phyloP scores from a whole-genome alignment of 2,113 vertebrate species.

The Phycodurus eques region DNA sequence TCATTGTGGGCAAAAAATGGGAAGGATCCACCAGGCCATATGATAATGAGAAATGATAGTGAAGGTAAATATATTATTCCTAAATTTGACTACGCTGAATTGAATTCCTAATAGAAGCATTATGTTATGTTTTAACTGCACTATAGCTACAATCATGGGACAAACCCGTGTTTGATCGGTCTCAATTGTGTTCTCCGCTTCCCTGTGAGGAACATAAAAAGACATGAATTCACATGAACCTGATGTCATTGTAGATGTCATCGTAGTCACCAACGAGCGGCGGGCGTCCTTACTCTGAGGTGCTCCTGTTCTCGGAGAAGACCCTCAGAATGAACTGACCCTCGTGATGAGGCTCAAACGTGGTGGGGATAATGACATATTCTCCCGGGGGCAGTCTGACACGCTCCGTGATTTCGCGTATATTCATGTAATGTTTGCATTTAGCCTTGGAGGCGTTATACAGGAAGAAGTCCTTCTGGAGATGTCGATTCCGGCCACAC shows the following conservation, averaged over 20 bases:
- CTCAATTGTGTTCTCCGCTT: constrained; percentile 80
- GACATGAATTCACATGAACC: neutral
- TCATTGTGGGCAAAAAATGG: neutral
- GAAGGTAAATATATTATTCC: neutral
- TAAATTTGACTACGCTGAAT: neutral
- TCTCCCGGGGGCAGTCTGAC: constrained; percentile 90
- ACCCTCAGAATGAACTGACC: constrained; percentile 95
- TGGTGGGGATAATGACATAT: constrained; percentile 90
- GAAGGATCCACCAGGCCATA: neutral
- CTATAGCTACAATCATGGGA: constrained; percentile 11
- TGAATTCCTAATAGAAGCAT: neutral
- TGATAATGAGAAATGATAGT: neutral
- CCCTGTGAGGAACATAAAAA: constrained; percentile 67
- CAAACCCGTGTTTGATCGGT: constrained; percentile 80
- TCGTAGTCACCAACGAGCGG: neutral
- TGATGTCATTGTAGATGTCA: neutral
- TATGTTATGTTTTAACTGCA: neutral
- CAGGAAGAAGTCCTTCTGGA: constrained; percentile 95
- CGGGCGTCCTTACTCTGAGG: constrained; percentile 86
- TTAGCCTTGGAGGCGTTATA: constrained; percentile 91
- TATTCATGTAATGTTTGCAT: constrained; percentile 90
- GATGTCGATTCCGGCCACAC: constrained; percentile 83
- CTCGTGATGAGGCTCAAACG: constrained; percentile 88
- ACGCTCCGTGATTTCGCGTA: constrained; percentile 90
- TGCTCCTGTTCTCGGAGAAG: constrained; percentile 93